Percentiles rank a stretch among this genome's conserved stretches.
phyloP scores from a whole-genome alignment of 2,797 vertebrate genomes.

The Molossus molossus region DNA sequence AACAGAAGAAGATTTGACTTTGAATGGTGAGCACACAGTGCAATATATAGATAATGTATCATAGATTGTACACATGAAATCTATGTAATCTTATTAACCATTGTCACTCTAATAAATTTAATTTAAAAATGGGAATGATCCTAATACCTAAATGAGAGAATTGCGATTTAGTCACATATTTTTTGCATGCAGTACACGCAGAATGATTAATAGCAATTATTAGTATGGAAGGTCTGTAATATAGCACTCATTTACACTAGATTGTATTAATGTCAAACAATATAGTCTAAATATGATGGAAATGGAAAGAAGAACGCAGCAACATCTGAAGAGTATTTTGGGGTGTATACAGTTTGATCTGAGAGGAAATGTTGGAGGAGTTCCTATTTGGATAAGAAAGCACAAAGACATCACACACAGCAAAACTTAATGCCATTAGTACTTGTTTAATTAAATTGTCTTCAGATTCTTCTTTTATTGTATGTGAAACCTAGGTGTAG shows the following conservation, averaged over 20 bases:
- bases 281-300: not conserved
- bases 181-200: not conserved
- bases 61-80: not conserved
- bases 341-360: not conserved
- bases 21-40: not conserved
- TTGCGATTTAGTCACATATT: not conserved
- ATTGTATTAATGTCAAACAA: not conserved
- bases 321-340: not conserved
- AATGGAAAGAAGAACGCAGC: constrained; percentile 43
- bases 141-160: not conserved
- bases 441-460: not conserved
- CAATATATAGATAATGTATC: not conserved
- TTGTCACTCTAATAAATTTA: not conserved
- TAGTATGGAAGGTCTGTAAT: not conserved
- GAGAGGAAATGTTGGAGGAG: constrained; percentile 1
- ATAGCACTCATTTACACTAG: not conserved
- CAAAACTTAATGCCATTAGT: not conserved
- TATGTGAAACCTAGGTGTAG: not conserved
- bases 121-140: not conserved
- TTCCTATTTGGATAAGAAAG: constrained; percentile 48
- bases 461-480: not conserved
- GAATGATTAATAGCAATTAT: constrained; percentile 1
- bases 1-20: not conserved
- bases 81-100: not conserved
- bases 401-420: not conserved